Base-by-base conservation (phyloP, 1,140 invertebrate genomes). In the Bombus breviceps region DNA sequence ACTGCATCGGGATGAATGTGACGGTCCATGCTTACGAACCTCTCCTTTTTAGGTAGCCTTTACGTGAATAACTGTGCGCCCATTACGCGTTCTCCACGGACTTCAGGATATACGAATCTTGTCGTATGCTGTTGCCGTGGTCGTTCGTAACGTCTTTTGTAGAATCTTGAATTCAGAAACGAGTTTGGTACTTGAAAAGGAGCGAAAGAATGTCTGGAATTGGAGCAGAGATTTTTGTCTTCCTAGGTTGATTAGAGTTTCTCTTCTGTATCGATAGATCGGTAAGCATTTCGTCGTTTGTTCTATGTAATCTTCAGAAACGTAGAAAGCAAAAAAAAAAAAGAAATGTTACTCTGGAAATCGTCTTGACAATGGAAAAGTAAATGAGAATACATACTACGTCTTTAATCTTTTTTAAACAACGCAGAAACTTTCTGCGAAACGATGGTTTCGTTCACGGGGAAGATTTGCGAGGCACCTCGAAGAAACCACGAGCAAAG, bases 401-500 rank as follows among this genome's bases (percentile, higher is more conserved):
- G 43, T 43, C 34, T 1, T 4, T 57, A 25, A 43, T 73, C 41
- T 62, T 47, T 39, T 71, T 15, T 18, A 28, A 53, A 22, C 66
- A 43, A 12, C 22, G 28, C 59, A 34, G 69, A 64, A 82, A 83
- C 57, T 71, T 85, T 80, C 83, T 64, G 68, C 53, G 83, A 62
- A 72, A 86, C 59, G 53, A 41, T 81, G 68, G 47, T 47, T 71
- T 12, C 80, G 59, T 79, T 75, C 37, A 62, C 3, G 59, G 39
- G n/a, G 47, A 66, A 83, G 64, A 81, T 83, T 72, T 39, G 62
- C 59, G 53, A 18, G 57, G 41, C 73, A 62, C 18, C 34, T 71
- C 79, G 82, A 89, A 92, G 88, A 83, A 92, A 92, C 87, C 90
- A 92, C 86, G 88, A 76, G 84, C 87, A 89, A 85, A 87, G 89